Base-by-base conservation (phyloP, 2,888 invertebrate species). In the Nysson spinosus region DNA sequence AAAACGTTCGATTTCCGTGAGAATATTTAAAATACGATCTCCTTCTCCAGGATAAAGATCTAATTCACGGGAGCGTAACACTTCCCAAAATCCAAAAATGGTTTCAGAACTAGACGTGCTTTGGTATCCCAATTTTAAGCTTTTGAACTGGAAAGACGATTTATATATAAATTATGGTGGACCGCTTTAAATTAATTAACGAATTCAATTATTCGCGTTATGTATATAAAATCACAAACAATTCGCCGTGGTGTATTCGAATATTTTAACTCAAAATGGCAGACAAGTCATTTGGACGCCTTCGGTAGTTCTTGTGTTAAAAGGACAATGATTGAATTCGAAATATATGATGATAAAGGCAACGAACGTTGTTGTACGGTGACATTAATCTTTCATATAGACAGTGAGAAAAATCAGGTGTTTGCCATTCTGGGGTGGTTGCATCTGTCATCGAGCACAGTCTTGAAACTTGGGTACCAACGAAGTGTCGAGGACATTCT, bases 371-470 rank as follows among this genome's bases (percentile, higher is more conserved):
- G 75, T 91, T 89, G 80, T 92, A 92, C 67, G 92, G 91, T 75
- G 90, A 87, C 47, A 90, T 87, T 22, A 94, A 84, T 0, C 91
- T 90, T 77, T 92, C 91, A 20, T 92, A 90, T 17, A 93, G 88
- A 81, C 95, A 95, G 14, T 89, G 89, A 1, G 94, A 93, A 82
- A 94, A 95, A 84, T 95, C 94, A 0, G 95, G 93, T 37, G 90
- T 86, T 75, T 91, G 90, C 95, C 95, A 95, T 67, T 91, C 91
- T 0, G 94, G 92, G 16, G 91, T 91, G 26, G 90, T 91, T 11
- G 90, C 88, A 75, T 91, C 91, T 26, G 88, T 88, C 77, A 92
- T 89, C 32, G 89, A 88, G 77, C 93, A 93, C 24, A 90, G 87
- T 39, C 93, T 77, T 34, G 83, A 77, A 1, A 83, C 85, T 58